Percentiles rank a stretch among this genome's conserved stretches.
These are phyloP conservation scores for Gavialis gangeticus DNA, from an alignment of 2,113 vertebrate species.

Conservation along the genomic window DNA sequence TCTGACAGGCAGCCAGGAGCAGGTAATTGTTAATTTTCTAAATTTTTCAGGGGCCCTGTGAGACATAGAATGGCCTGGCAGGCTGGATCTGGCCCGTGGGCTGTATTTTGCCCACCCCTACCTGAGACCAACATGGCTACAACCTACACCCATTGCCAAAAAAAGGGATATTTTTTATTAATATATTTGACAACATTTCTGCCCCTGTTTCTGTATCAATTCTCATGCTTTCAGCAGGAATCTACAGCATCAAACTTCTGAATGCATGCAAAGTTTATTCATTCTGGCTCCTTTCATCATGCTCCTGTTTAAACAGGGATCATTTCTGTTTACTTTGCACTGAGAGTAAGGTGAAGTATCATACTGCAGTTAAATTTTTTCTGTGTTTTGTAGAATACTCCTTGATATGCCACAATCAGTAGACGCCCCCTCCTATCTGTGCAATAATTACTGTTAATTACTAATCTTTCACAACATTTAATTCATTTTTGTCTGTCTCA, in stretches of 20 bases:
- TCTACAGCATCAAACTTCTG: background rate
- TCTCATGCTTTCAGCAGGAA: background rate
- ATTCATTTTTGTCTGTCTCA: background rate
- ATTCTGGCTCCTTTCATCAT: background rate
- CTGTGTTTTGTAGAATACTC: background rate
- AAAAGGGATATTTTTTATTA: background rate
- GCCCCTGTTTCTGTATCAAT: background rate
- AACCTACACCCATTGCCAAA: background rate
- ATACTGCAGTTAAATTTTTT: background rate
- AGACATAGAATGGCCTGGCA: too few relatives aligned
- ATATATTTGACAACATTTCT: background rate
- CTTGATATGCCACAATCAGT: background rate
- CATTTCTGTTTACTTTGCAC: background rate
- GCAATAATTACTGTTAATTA: background rate
- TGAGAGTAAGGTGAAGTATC: accelerated
- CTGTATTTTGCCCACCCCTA: too few relatives aligned
- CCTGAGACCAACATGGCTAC: too few relatives aligned
- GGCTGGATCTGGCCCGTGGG: too few relatives aligned
- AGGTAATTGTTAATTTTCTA: too few relatives aligned
- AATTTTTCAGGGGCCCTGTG: too few relatives aligned
- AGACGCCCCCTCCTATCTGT: background rate
- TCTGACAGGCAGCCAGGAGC: too few relatives aligned
- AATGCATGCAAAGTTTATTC: background rate
- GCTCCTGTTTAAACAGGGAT: background rate
- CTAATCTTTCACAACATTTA: background rate